phyloP scores from a whole-genome alignment of 2,113 vertebrate genomes.

The Lathamus discolor region DNA sequence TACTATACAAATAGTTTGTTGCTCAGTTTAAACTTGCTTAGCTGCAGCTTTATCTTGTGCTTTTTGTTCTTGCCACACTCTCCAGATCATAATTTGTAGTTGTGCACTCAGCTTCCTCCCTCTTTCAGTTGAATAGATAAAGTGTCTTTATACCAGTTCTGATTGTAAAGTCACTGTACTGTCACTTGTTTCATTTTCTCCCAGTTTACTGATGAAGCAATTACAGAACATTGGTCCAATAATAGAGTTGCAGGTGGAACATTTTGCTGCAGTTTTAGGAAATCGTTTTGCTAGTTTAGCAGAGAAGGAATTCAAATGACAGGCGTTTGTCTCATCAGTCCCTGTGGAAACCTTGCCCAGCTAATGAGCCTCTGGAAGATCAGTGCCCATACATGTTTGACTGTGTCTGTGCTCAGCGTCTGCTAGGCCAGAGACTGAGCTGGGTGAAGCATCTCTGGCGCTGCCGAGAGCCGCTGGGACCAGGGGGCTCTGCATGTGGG shows the following conservation, averaged over 20 bases:
- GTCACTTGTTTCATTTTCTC: neutral
- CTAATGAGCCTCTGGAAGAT: neutral
- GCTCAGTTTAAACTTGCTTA: neutral
- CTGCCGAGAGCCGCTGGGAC: accelerated
- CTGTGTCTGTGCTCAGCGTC: neutral
- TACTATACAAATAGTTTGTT: neutral
- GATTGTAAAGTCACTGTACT: neutral
- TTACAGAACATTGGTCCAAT: neutral
- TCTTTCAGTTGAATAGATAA: neutral
- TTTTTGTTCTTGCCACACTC: neutral
- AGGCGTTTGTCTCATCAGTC: neutral
- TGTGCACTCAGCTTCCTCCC: neutral
- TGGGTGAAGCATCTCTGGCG: accelerated
- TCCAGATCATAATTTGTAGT: neutral
- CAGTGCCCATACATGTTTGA: accelerated
- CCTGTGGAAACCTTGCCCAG: neutral
- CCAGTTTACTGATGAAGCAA: neutral
- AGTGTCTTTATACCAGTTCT: neutral
- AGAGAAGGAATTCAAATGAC: neutral
- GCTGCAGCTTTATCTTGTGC: neutral
- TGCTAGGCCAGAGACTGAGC: neutral
- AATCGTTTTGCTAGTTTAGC: neutral
- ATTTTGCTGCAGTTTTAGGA: neutral
- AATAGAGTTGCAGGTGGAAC: neutral
- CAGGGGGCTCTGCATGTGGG: neutral